These are phyloP conservation scores for Cecropterus lyciades DNA, from an alignment of 1,140 invertebrate species.

Conservation along the genomic window DNA sequence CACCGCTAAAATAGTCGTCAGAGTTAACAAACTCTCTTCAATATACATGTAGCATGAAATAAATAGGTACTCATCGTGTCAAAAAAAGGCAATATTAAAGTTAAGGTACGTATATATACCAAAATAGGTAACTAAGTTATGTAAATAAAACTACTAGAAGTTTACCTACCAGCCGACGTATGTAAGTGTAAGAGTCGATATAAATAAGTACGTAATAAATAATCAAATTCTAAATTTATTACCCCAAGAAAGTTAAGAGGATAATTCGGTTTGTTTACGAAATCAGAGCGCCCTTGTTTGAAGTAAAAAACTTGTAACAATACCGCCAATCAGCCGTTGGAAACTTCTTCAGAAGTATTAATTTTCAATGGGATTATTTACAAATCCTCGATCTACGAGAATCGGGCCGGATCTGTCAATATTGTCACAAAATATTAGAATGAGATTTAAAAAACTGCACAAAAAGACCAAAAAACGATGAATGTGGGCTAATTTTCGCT, in stretches of 20 bases:
- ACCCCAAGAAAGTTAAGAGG: constrained; percentile 29
- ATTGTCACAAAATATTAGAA: constrained; percentile 76
- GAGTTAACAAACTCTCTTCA: too few relatives aligned
- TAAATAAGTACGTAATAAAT: background rate
- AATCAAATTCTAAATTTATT: constrained; percentile 38
- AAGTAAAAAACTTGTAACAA: constrained; percentile 68
- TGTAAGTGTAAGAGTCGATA: background rate
- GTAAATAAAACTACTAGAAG: too few relatives aligned
- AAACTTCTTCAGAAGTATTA: constrained; percentile 68
- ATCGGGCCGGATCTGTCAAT: constrained; percentile 71
- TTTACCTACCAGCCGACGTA: too few relatives aligned
- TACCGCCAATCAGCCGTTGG: constrained; percentile 67
- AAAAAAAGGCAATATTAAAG: too few relatives aligned
- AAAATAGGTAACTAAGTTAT: too few relatives aligned
- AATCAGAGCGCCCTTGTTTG: constrained; percentile 56
- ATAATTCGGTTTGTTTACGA: constrained; percentile 49
- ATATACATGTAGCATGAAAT: too few relatives aligned
- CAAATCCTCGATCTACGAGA: constrained; percentile 65
- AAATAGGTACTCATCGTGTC: too few relatives aligned
- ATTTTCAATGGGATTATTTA: constrained; percentile 82
- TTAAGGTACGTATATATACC: too few relatives aligned
- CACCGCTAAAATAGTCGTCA: too few relatives aligned
- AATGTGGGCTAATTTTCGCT: constrained; percentile 81
- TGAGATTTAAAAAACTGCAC: constrained; percentile 40
- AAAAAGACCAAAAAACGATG: constrained; percentile 57